A percentile compares a stretch with the other conserved stretches of the same genome.
Conservation (phyloP, 2,888 invertebrate genomes). For the Drosophila pegasa region DNA sequence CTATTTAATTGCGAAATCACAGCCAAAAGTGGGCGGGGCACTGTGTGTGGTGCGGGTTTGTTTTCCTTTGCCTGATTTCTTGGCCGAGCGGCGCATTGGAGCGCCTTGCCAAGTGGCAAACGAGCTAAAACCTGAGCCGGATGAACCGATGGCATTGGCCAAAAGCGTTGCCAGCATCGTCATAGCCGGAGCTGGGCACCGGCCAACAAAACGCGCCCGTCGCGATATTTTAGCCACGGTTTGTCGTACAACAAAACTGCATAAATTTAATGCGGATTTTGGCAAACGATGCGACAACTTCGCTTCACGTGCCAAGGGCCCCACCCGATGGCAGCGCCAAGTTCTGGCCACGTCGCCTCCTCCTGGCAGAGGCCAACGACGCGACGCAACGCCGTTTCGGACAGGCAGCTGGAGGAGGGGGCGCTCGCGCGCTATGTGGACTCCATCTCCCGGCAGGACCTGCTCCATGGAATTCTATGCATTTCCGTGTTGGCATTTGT, state of each 20-base stretch:
- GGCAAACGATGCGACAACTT: slow-evolving; percentile 77
- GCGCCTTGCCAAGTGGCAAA: slow-evolving; percentile 63
- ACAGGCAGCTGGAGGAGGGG: neutral
- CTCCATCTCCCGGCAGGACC: slow-evolving; percentile 34
- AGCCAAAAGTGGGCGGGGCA: slow-evolving; percentile 68
- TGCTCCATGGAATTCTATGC: slow-evolving; percentile 69
- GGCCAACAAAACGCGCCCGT: slow-evolving; percentile 50
- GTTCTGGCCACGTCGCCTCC: slow-evolving; percentile 14
- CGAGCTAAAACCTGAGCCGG: slow-evolving; percentile 70
- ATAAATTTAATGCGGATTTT: slow-evolving; percentile 84
- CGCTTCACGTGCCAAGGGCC: slow-evolving; percentile 67
- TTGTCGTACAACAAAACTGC: slow-evolving; percentile 76
- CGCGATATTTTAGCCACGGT: slow-evolving; percentile 64
- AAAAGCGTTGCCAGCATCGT: slow-evolving; percentile 56
- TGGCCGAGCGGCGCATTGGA: slow-evolving; percentile 50
- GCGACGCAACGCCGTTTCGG: slow-evolving; percentile 32
- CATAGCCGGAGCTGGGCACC: slow-evolving; percentile 57
- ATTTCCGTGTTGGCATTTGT: slow-evolving; percentile 80
- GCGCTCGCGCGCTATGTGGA: slow-evolving; percentile 15
- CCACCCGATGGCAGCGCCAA: slow-evolving; percentile 36
- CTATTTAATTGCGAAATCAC: slow-evolving; percentile 79
- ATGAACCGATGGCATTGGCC: slow-evolving; percentile 56
- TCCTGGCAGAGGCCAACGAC: slow-evolving; percentile 31
- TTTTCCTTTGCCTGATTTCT: slow-evolving; percentile 67
- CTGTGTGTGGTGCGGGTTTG: slow-evolving; percentile 43